Evolutionary conservation across 64 coral and sea anemone genomes (phyloP).

Genomic region (Actinia tenebrosa): DNA sequence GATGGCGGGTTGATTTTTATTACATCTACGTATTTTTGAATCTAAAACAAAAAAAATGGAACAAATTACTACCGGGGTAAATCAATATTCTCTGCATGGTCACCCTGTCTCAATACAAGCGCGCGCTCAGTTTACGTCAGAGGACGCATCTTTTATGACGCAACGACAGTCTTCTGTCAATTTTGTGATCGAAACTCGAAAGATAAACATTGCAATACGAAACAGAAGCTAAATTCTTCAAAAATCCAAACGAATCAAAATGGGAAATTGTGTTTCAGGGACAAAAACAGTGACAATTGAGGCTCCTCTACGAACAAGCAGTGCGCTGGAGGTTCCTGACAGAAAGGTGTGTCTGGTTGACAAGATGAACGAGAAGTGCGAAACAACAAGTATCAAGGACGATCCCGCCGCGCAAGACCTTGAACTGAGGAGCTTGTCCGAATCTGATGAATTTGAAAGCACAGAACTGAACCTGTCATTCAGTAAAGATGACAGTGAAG

Average conservation of each 20-base stretch:
- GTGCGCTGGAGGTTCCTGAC: not conserved
- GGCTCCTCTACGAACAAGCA: not conserved
- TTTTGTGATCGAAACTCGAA: conserved; percentile 3
- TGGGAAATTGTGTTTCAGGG: conserved; percentile 14
- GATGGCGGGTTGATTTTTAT: conserved; percentile 49
- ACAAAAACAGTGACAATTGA: not conserved
- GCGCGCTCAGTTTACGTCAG: not conserved
- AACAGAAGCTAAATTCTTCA: not conserved
- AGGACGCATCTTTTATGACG: not conserved
- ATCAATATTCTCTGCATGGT: not conserved
- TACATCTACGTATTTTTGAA: conserved; percentile 41
- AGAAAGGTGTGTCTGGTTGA: not conserved
- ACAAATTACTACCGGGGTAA: not conserved
- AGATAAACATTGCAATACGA: not conserved
- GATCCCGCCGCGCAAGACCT: not conserved
- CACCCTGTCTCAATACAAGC: not conserved
- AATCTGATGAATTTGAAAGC: conserved; percentile 8
- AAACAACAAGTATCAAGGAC: not conserved
- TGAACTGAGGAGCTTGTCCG: not conserved
- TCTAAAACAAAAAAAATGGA: conserved; percentile 11
- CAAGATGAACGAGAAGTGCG: not conserved
- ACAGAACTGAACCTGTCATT: conserved; percentile 11
- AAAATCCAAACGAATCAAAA: not conserved
- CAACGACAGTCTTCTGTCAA: not conserved
- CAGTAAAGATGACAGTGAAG: not conserved